Conservation (phyloP, 2,113 vertebrate species). For the Oxyruncus cristatus region DNA sequence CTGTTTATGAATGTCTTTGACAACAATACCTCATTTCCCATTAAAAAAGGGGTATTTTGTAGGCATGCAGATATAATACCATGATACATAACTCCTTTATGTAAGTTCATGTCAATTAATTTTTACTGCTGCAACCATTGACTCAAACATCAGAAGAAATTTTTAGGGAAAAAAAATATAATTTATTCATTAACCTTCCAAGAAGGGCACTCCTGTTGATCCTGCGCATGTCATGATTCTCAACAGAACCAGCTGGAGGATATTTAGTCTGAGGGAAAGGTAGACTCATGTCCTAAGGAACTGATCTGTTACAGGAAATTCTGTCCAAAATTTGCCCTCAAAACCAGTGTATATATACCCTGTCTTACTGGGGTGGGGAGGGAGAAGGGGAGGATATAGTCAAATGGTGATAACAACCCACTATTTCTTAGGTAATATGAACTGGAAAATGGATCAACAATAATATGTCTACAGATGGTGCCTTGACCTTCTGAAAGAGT, state of each 20-base stretch:
- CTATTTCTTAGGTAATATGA: neutral
- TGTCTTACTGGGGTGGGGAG: neutral
- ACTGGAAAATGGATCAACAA: neutral
- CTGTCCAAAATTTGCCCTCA: neutral
- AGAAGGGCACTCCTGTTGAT: neutral
- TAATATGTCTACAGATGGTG: neutral
- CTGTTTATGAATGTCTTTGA: neutral
- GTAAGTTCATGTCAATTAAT: neutral
- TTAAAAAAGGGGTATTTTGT: neutral
- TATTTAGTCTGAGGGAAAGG: neutral
- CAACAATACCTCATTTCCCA: neutral
- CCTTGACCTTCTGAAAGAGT: neutral
- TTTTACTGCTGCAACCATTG: slow-evolving; percentile 1
- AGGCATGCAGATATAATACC: neutral
- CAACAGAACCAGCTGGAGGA: neutral
- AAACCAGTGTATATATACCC: neutral
- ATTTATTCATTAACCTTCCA: slow-evolving; percentile 14
- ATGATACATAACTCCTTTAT: neutral
- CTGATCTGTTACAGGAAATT: neutral
- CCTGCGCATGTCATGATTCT: neutral
- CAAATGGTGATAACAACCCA: neutral
- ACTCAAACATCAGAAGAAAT: slow-evolving; percentile 21
- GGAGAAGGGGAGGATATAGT: neutral
- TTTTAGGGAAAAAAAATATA: neutral
- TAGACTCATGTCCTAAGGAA: neutral